phyloP scores from a whole-genome alignment of 2,113 vertebrate species.

The Pseudorectes ferrugineus region DNA sequence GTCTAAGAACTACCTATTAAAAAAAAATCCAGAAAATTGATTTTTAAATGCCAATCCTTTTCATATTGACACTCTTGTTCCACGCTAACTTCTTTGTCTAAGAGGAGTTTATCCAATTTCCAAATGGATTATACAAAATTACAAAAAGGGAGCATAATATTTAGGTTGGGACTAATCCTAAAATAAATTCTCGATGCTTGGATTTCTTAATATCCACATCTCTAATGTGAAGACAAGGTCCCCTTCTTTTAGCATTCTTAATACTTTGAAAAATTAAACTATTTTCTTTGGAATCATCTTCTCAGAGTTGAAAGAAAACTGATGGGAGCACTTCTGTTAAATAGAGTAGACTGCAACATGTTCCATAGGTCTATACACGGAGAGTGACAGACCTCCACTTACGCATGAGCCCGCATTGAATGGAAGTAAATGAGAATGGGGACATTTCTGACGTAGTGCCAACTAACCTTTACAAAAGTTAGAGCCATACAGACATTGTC shows the following conservation, averaged over 20 bases:
- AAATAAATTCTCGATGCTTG: background rate
- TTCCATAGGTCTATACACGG: fast-evolving
- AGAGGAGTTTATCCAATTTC: background rate
- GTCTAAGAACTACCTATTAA: background rate
- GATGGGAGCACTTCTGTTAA: background rate
- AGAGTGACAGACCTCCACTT: background rate
- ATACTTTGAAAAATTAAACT: background rate
- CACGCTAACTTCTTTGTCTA: background rate
- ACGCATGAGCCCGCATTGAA: fast-evolving
- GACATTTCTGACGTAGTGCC: background rate
- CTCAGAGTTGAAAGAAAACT: background rate
- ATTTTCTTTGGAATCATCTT: background rate
- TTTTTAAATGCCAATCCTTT: background rate
- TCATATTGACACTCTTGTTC: background rate
- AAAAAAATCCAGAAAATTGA: background rate
- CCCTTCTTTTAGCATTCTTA: background rate
- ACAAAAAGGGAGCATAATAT: background rate
- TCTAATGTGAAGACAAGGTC: background rate
- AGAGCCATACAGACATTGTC: background rate
- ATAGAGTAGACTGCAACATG: background rate
- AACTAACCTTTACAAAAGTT: background rate
- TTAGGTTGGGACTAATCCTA: background rate
- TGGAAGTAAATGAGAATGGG: background rate
- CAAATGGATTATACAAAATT: background rate
- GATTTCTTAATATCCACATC: background rate